Base-by-base conservation (phyloP, 2,888 invertebrate species). In the Octodonta nipae region DNA sequence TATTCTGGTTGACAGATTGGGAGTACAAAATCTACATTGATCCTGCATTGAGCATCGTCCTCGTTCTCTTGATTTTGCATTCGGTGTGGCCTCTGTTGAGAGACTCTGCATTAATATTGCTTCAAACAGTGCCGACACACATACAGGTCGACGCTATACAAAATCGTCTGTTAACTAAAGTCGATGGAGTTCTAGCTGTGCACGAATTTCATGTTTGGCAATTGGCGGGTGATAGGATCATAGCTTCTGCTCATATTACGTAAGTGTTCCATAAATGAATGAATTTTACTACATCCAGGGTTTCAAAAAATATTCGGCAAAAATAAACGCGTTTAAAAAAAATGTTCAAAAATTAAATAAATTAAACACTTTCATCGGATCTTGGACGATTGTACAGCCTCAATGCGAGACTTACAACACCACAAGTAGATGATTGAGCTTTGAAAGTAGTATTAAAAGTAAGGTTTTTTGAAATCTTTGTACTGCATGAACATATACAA, bases 141-240 rank as follows among this genome's bases (percentile, higher is more conserved):
- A 91, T 96, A 55, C 85, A 89, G 66, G 85, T 89, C 45, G 89
- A 91, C 58, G 87, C 84, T 30, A 87, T 93, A 51, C 84, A 91
- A 58, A 74, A 83, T 50, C 76, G 88, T 41, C 65, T 95, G 26
- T 60, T 91, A 38, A 80, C 83, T 52, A 86, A 87, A 54, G 85
- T 95, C 14, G 89, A 92, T 51, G 95, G 95, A 0, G 89, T 95
- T 13, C 61, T 92, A 33, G 93, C 91, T 0, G 91, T 96, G 2
- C 95, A 96, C 55, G 95, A 96, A 63, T 92, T 96, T 58, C 95
- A 96, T 59, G 88, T 96, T 6, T 96, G 96, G 96, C 95, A 95
- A 65, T 66, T 96, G 47, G 89, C 93, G 20, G 93, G 93, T 0
- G 91, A 92, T 62, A 74, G 92, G 44, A 93, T 95, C 44, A 93